Base-by-base conservation (phyloP, 2,797 vertebrate genomes). In the Masticophis lateralis region DNA sequence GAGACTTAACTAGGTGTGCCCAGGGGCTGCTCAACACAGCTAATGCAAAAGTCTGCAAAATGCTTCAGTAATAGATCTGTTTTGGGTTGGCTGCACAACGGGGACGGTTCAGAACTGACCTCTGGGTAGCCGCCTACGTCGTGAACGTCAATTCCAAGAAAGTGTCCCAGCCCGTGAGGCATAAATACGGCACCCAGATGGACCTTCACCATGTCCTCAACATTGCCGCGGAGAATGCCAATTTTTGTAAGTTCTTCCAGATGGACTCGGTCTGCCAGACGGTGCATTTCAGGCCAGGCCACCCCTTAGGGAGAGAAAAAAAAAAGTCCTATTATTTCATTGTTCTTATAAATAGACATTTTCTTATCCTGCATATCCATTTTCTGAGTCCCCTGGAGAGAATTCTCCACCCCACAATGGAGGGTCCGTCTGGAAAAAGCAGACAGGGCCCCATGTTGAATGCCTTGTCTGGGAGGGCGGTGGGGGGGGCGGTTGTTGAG, bases 41-140 rank as follows among this genome's bases (percentile, higher is more conserved):
- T 5, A 11, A 25, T 0, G 20, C 37, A 37, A 37, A 37, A 25
- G 43, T 5, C 20, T 12, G 20, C 37, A 5, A 83, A 83, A 83
- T 2, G 37, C 74, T 13, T 12, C 74, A 47, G 20, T 12, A 5
- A 83, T 12, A 5, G 10, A 47, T 47, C 37, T 47, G 20, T 25
- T 12, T 12, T 37, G 94, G 93, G 91, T 95, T 94, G 94, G 93
- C 69, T 28, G 89, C 27, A 88, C 91, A 43, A 56, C 0, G 28
- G 86, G 87, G 87, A 53, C 63, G 0, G 28, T 91, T 88, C 92
- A 47, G 90, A 92, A 98, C 98, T 97, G 97, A 99, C 99, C 99
- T 99, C 98, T 25, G 99, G 99, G 97, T 99, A 99, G 89, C 99
- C 99, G 87, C 99, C 99, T 93, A 99, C 99, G 0, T 99, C 99